Percentiles rank a stretch among this genome's conserved stretches.
phyloP scores from a whole-genome alignment of 2,113 vertebrate species.

The Ahaetulla prasina region DNA sequence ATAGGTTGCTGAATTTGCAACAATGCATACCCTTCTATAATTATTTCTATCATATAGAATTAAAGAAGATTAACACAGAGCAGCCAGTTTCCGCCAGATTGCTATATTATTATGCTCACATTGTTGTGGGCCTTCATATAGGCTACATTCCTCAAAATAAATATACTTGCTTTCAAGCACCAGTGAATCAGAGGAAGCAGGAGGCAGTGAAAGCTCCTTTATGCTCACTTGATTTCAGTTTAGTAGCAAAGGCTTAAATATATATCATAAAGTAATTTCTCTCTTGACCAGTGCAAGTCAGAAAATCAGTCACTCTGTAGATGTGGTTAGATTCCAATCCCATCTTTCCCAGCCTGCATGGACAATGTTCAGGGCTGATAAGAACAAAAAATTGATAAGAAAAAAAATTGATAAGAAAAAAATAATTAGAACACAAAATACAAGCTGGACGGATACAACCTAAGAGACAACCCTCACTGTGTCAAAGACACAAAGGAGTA shows the following conservation, averaged over 20 bases:
- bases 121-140: not conserved
- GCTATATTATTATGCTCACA: not conserved
- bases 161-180: conserved; percentile 40
- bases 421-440: too few relatives aligned
- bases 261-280: not conserved
- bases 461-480: too few relatives aligned
- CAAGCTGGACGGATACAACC: too few relatives aligned
- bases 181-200: not conserved
- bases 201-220: not conserved
- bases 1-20: not conserved
- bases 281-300: not conserved
- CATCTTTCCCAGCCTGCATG: not conserved
- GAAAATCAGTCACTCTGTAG: not conserved
- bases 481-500: too few relatives aligned
- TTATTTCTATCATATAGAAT: not conserved
- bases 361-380: not conserved
- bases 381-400: too few relatives aligned
- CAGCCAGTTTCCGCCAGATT: not conserved
- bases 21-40: not conserved
- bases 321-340: not conserved
- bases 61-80: not conserved
- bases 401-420: too few relatives aligned
- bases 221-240: not conserved
- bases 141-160: conserved; percentile 41
- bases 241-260: not conserved